Conservation (phyloP, 2,113 vertebrate species). For the Gavia stellata region DNA sequence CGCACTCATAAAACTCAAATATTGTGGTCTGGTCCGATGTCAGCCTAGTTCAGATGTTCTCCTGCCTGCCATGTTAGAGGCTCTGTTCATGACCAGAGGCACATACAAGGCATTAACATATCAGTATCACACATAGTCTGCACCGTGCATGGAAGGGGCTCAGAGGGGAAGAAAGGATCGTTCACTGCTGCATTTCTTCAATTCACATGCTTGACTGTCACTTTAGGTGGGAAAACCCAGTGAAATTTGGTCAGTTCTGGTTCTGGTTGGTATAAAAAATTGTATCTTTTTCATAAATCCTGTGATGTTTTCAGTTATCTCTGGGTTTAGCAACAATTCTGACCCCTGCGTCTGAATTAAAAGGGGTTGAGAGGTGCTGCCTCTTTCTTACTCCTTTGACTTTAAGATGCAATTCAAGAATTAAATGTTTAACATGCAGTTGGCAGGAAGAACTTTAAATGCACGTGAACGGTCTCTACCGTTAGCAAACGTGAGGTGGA, state of each 20-base stretch:
- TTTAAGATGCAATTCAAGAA: constrained; percentile 13
- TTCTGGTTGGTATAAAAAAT: constrained; percentile 13
- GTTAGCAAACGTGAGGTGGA: neutral
- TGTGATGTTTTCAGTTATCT: constrained; percentile 48
- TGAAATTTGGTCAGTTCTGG: constrained; percentile 47
- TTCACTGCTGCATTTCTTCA: constrained; percentile 31
- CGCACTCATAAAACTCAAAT: neutral
- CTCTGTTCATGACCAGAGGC: neutral
- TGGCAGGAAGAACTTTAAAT: neutral
- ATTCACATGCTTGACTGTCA: constrained; percentile 1
- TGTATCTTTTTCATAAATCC: constrained; percentile 26
- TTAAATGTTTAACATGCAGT: neutral
- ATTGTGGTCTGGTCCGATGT: neutral
- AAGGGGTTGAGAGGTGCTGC: constrained; percentile 23
- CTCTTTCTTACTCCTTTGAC: neutral
- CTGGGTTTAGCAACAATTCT: constrained; percentile 34
- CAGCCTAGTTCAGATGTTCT: constrained; percentile 10
- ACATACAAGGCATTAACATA: neutral
- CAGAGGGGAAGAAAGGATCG: neutral
- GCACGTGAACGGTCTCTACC: neutral
- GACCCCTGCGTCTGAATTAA: constrained; percentile 34
- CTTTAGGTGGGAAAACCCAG: constrained; percentile 12
- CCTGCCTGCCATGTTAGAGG: neutral
- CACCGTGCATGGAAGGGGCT: neutral
- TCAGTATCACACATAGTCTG: neutral